A percentile compares a stretch with the other conserved stretches of the same genome.
These are phyloP conservation scores for Fragum fragum DNA, from an alignment of 2,888 invertebrate species.

Conservation along the genomic window DNA sequence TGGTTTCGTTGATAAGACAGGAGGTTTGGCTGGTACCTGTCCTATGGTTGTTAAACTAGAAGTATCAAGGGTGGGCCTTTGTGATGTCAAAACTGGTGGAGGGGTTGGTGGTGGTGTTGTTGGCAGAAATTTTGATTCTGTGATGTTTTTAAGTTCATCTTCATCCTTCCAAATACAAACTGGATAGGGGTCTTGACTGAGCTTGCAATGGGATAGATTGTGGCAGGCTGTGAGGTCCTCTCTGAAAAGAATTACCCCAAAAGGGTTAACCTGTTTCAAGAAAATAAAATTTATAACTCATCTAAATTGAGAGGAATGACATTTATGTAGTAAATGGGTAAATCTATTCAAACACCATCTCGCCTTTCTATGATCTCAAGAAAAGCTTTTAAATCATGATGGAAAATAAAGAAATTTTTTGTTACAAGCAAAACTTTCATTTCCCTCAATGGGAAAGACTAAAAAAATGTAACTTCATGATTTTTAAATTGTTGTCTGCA, in stretches of 20 bases:
- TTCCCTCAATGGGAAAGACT: too few relatives aligned
- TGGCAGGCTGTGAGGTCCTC: conserved; percentile 50
- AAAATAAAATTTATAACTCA: too few relatives aligned
- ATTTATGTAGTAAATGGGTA: too few relatives aligned
- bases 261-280: too few relatives aligned
- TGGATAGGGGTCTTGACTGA: conserved; percentile 30
- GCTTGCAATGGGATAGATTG: conserved; percentile 45
- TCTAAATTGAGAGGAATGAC: too few relatives aligned
- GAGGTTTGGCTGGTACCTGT: not conserved
- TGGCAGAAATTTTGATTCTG: conserved; percentile 40
- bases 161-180: conserved; percentile 57
- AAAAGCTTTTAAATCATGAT: too few relatives aligned
- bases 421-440: too few relatives aligned
- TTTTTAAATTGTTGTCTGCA: too few relatives aligned
- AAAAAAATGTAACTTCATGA: too few relatives aligned
- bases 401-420: too few relatives aligned
- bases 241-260: conserved; percentile 52
- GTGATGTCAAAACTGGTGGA: conserved; percentile 17
- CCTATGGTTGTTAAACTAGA: not conserved
- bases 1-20: not conserved
- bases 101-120: conserved; percentile 37
- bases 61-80: not conserved
- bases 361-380: too few relatives aligned
- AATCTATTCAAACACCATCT: too few relatives aligned
- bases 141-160: conserved; percentile 40